Evolutionary conservation across 2,113 vertebrate species (phyloP), one percentile per base, ranked within the genome.

Genomic region (Vulpes lagopus): DNA sequence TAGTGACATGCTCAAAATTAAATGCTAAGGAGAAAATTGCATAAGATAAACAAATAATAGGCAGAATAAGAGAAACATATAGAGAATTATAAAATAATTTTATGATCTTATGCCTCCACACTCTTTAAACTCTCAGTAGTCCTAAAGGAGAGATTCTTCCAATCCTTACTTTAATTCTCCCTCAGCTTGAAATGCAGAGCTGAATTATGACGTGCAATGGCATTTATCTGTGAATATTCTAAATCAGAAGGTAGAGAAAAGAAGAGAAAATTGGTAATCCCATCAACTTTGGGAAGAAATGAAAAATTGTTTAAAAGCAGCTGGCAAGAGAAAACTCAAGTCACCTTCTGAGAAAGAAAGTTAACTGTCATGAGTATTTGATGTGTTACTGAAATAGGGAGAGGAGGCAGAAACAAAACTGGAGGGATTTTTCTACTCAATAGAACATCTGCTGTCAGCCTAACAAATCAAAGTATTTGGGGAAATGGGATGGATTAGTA

Each of bases 241-340:
- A 55, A 74, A 80, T 27, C 16, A 5, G 1, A 96, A 82, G n/a
- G 10, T 49, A 96, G 6, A 51, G 32, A 62, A 64, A 3, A 92
- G 2, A 95, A 95, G 15, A 92, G 69, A 85, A 55, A 14, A 2
- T 15, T 84, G 25, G 59, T 91, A 86, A 82, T 94, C 71, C 85
- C 11, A 23, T 96, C 10, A 65, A 22, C 8, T 16, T 84, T 19
- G 32, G 20, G 11, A 81, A 78, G 49, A 85, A 97, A 96, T 95
- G 92, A 83, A 97, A 71, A 97, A 80, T 27, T 12, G 22, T 59
- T 92, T 93, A 93, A 97, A 94, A n/a, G 30, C 20, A 97, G 9
- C 15, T 96, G n/a, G 35, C 14, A 91, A 85, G 3, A 96, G 16
- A 55, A 97, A 59, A 79, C 51, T 78, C 23, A 60, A 82, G 23